Evolutionary conservation across 2,888 invertebrate genomes (phyloP).

Genomic region (Tipula confusa): DNA sequence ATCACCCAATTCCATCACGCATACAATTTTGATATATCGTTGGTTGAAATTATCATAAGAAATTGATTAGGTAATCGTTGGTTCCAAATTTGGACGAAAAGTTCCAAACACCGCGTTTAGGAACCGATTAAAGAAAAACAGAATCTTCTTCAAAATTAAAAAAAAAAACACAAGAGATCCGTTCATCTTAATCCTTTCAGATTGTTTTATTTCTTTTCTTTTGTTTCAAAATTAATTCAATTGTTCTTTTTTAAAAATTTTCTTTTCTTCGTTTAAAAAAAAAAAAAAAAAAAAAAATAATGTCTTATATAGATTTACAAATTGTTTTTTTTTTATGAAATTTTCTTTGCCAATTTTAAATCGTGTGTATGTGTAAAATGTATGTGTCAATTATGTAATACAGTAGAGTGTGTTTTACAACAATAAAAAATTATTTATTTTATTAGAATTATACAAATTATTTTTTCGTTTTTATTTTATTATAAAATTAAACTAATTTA

Average conservation of each 20-base stretch:
- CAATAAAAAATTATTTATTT: not conserved
- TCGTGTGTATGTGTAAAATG: not conserved
- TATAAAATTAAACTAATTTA: not conserved
- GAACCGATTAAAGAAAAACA: too few species aligned
- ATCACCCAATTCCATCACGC: too few species aligned
- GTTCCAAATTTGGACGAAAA: too few species aligned
- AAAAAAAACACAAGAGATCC: not conserved
- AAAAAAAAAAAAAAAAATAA: not conserved
- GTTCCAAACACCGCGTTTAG: too few species aligned
- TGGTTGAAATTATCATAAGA: too few species aligned
- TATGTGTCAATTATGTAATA: not conserved
- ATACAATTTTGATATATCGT: too few species aligned
- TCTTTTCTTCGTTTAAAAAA: not conserved
- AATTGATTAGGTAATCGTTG: too few species aligned
- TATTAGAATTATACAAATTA: not conserved
- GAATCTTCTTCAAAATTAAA: too few species aligned
- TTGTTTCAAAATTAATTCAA: not conserved
- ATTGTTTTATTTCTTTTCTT: slow-evolving; percentile 20
- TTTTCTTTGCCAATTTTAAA: not conserved
- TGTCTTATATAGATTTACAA: not conserved
- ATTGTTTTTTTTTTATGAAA: not conserved
- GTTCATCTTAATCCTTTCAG: not conserved
- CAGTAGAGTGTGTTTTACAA: not conserved
- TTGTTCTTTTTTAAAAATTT: not conserved
- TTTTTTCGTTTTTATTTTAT: not conserved